Base-by-base conservation (phyloP, 1,140 invertebrate species). In the Pseudobourletiella spinata region DNA sequence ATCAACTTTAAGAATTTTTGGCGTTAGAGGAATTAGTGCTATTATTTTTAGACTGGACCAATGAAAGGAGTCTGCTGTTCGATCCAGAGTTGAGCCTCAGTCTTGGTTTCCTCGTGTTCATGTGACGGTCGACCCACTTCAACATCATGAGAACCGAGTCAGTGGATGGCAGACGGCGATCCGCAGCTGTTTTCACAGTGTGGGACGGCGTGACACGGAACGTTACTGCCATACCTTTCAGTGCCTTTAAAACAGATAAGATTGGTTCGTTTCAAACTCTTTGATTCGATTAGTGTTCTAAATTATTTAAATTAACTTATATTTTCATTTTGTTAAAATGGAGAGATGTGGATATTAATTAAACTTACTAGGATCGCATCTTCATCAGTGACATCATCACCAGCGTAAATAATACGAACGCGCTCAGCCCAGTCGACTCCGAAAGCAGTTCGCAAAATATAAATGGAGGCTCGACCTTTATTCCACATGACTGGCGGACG, bases 401-500 rank as follows among this genome's bases (percentile, higher is more conserved):
- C 91, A 55, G 84, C 89, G 70, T 91, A 93, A 70, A 94, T 90
- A 68, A 92, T 90, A 64, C 88, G 81, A 59, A 93, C 89, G 50
- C 90, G 81, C 73, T 93, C 89, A 71, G 86, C 87, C 90, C 91
- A 94, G 73, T 93, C 89, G 0, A 92, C 80, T 15, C 89, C 91
- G 73, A 92, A 92, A 25, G 89, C 86, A 1, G 89, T 92, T 57
- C 90, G 81, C 32, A 93, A 73, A 68, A 93, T 93, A 72, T 93
- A 91, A 69, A 93, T 89, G 0, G 88, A 89, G 46, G 89, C 91
- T 42, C 88, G 82, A 2, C 65, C 90, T 75, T 94, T 93, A 73
- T 93, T 88, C 90, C 90, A 93, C 71, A 88, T 82, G 0, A 93
- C 89, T 0, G 89, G 89, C 32, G 89, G 89, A 68, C 87, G 86